Conservation (phyloP, 2,797 vertebrate species). For the Lepus townsendii region DNA sequence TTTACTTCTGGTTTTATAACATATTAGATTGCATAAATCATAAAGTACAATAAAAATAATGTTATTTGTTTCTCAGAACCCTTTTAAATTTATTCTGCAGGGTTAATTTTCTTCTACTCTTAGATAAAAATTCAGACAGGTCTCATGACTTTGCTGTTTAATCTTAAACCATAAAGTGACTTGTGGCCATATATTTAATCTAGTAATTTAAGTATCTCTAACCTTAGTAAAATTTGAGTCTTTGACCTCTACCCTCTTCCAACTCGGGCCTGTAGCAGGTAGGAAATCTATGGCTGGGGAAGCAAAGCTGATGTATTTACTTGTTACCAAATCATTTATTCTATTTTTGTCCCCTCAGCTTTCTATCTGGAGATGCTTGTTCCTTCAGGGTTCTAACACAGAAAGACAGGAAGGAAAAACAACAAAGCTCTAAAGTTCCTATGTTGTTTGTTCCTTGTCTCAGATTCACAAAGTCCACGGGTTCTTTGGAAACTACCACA, state of each 20-base stretch:
- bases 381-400: background rate
- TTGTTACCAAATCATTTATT: background rate
- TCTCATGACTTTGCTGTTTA: background rate
- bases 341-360: background rate
- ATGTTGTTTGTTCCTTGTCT: background rate
- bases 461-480: background rate
- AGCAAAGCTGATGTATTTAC: background rate
- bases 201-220: background rate
- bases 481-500: background rate
- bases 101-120: conserved; percentile 10
- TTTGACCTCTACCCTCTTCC: background rate
- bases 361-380: background rate
- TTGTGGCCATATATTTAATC: background rate
- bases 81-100: background rate
- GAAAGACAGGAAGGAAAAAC: background rate
- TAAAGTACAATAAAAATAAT: conserved; percentile 29
- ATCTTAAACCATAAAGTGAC: background rate
- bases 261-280: background rate
- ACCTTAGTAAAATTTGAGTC: background rate
- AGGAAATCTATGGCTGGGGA: background rate
- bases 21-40: background rate
- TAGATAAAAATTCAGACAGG: background rate
- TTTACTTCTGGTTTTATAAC: conserved; percentile 17
- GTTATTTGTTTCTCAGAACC: background rate
- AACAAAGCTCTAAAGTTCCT: background rate